phyloP scores from a whole-genome alignment of 2,888 invertebrate genomes.

The Sacculina carcini region DNA sequence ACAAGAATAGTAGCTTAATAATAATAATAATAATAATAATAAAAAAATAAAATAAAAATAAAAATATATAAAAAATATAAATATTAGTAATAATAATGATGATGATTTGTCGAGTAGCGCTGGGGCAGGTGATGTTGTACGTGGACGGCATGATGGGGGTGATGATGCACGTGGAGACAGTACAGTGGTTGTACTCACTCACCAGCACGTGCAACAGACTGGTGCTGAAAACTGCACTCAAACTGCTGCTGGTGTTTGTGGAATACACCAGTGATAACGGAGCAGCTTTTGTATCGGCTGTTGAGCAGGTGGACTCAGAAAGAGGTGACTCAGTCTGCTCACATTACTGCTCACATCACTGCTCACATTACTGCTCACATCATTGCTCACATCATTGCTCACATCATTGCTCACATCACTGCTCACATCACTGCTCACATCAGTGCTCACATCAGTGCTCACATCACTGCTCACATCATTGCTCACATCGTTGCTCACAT shows the following conservation, averaged over 20 bases:
- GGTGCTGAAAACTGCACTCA: constrained; percentile 91
- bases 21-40: too few relatives aligned
- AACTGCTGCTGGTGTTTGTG: constrained; percentile 84
- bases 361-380: too few relatives aligned
- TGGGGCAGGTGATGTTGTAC: constrained; percentile 83
- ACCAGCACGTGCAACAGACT: constrained; percentile 72
- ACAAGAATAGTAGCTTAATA: too few relatives aligned
- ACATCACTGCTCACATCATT: too few relatives aligned
- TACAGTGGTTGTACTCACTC: constrained; percentile 84
- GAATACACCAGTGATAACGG: constrained; percentile 94
- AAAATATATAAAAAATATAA: neutral
- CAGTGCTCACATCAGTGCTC: too few relatives aligned
- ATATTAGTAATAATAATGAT: neutral
- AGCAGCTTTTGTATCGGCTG: constrained; percentile 63
- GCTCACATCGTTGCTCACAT: too few relatives aligned
- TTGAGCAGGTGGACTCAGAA: constrained; percentile 48
- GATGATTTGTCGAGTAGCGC: constrained; percentile 22
- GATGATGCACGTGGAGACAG: constrained; percentile 78
- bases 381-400: too few relatives aligned
- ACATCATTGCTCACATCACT: too few relatives aligned
- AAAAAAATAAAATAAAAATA: neutral
- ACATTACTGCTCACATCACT: too few relatives aligned
- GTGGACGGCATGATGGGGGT: constrained; percentile 99
- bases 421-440: too few relatives aligned
- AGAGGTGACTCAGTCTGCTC: too few relatives aligned